phyloP scores from a whole-genome alignment of 2,888 invertebrate species.

The Leptinotarsa haldemani region DNA sequence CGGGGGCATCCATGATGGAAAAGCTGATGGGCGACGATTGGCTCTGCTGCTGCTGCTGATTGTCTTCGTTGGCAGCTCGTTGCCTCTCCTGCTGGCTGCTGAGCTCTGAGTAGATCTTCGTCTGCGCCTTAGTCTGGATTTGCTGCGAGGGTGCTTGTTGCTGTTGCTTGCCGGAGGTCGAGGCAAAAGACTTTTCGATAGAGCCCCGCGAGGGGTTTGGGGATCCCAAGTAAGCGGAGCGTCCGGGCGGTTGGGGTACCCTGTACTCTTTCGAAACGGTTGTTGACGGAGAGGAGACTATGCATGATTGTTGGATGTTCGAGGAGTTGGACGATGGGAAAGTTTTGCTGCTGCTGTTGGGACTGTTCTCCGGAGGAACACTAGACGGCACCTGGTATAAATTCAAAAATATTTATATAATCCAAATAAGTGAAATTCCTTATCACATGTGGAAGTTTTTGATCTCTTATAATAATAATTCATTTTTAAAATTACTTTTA shows the following conservation, averaged over 20 bases:
- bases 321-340: slow-evolving; percentile 62
- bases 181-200: slow-evolving; percentile 62
- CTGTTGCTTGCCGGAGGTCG: slow-evolving; percentile 63
- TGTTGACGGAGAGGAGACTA: slow-evolving; percentile 76
- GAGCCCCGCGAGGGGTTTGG: slow-evolving; percentile 57
- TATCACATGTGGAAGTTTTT: too few species aligned
- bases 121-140: slow-evolving; percentile 81
- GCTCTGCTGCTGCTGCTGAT: slow-evolving; percentile 67
- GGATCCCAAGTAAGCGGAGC: slow-evolving; percentile 60
- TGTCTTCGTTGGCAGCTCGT: slow-evolving; percentile 37
- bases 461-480: too few species aligned
- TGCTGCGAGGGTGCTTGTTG: slow-evolving; percentile 60
- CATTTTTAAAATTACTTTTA: too few species aligned
- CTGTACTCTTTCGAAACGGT: slow-evolving; percentile 73
- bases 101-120: slow-evolving; percentile 81
- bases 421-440: too few species aligned
- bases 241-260: slow-evolving; percentile 69
- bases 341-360: too few species aligned
- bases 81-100: slow-evolving; percentile 51
- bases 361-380: slow-evolving; percentile 67
- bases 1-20: slow-evolving; percentile 79
- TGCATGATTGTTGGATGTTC: slow-evolving; percentile 77
- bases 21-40: slow-evolving; percentile 82
- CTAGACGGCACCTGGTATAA: slow-evolving; percentile 75
- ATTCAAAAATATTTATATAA: too few species aligned